These are phyloP conservation scores for Zootermopsis nevadensis DNA, from an alignment of 2,888 invertebrate genomes.

Conservation along the genomic window DNA sequence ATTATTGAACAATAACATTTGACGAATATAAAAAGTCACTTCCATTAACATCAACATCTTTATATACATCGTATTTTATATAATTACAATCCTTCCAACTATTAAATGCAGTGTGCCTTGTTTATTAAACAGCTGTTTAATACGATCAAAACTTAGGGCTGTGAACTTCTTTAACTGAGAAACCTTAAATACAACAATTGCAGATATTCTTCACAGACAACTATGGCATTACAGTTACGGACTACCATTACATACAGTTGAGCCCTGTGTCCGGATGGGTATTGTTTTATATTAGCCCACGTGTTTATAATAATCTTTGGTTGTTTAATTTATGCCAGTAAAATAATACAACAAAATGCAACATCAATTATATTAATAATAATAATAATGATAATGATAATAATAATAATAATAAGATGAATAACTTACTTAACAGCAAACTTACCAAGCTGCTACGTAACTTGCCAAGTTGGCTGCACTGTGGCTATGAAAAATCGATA, in stretches of 20 bases:
- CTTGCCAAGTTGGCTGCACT: constrained; percentile 37
- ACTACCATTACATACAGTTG: constrained; percentile 40
- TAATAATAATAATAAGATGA: constrained; percentile 41
- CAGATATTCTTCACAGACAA: constrained; percentile 42
- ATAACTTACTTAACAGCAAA: constrained; percentile 45
- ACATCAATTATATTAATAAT: constrained; percentile 50
- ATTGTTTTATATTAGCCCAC: constrained; percentile 41
- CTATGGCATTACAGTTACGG: constrained; percentile 37
- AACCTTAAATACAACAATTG: constrained; percentile 28
- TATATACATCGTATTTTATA: constrained; percentile 34
- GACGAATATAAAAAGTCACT: constrained; percentile 40
- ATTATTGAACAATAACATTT: constrained; percentile 35
- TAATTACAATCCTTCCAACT: constrained; percentile 32
- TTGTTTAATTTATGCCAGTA: constrained; percentile 47
- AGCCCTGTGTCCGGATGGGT: constrained; percentile 49
- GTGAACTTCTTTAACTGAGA: constrained; percentile 1
- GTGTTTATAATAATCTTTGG: constrained; percentile 50
- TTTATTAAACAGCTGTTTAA: neutral
- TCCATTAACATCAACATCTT: constrained; percentile 37
- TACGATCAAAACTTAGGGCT: neutral
- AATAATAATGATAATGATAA: constrained; percentile 15
- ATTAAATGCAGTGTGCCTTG: constrained; percentile 8
- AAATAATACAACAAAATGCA: constrained; percentile 48
- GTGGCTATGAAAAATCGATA: constrained; percentile 48
- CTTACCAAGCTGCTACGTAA: constrained; percentile 11